Evolutionary conservation across 1,140 invertebrate species (phyloP).

Genomic region (Solenopsis invicta): DNA sequence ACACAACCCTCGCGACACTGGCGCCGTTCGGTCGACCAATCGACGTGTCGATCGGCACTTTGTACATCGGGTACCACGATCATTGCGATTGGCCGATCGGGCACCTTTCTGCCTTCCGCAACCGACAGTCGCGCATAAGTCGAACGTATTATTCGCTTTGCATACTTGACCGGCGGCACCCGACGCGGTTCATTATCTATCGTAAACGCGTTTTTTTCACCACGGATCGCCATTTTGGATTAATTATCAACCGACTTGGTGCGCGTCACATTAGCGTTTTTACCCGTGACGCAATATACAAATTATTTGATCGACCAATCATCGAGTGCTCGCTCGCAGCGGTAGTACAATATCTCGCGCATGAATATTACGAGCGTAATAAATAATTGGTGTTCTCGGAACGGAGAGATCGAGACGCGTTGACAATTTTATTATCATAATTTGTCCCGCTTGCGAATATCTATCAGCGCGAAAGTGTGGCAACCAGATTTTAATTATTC

Average conservation of each 20-base stretch:
- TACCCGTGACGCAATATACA: slow-evolving; percentile 32
- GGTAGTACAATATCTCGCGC: slow-evolving; percentile 14
- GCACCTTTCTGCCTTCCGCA: slow-evolving; percentile 32
- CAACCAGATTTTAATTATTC: slow-evolving; percentile 56
- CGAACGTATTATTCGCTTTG: slow-evolving; percentile 65
- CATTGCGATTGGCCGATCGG: slow-evolving; percentile 72
- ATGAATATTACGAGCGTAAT: slow-evolving; percentile 68
- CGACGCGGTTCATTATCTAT: slow-evolving; percentile 68
- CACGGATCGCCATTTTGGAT: slow-evolving; percentile 72
- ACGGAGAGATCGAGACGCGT: slow-evolving; percentile 52
- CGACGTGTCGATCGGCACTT: slow-evolving; percentile 42
- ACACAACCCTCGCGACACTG: slow-evolving; percentile 35
- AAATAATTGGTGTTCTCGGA: slow-evolving; percentile 72
- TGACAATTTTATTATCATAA: slow-evolving; percentile 65
- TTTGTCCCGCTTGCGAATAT: slow-evolving; percentile 49
- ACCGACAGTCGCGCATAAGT: slow-evolving; percentile 61
- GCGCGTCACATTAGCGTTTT: slow-evolving; percentile 60
- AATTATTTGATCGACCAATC: slow-evolving; percentile 63
- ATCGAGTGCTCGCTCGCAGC: not conserved
- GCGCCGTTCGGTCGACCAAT: slow-evolving; percentile 58
- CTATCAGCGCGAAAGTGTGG: slow-evolving; percentile 40
- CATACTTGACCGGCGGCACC: slow-evolving; percentile 73
- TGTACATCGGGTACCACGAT: slow-evolving; percentile 39
- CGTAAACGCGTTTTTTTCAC: slow-evolving; percentile 65
- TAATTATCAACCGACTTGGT: slow-evolving; percentile 63